Evolutionary conservation across 2,113 vertebrate species (phyloP).

Genomic region (Grus americana): DNA sequence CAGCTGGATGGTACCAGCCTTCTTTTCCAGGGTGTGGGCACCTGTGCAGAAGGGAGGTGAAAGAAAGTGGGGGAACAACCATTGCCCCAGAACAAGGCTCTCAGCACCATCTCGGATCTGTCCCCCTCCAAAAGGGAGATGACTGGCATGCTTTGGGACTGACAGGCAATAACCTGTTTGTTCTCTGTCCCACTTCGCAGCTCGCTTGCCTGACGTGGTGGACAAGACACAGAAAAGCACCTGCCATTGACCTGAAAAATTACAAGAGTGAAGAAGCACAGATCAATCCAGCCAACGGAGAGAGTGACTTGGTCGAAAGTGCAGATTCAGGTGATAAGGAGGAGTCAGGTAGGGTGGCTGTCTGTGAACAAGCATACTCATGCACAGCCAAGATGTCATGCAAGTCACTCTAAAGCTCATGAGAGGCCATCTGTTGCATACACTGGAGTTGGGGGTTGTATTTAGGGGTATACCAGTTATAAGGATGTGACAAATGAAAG

Average conservation of each 20-base stretch:
- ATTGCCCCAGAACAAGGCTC: fast-evolving
- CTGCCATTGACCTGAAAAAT: slow-evolving; percentile 41
- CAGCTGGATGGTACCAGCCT: neutral
- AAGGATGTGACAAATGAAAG: neutral
- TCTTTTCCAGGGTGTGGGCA: neutral
- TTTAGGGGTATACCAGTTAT: neutral
- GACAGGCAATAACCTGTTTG: neutral
- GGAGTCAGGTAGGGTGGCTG: slow-evolving; percentile 3
- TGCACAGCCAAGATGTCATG: neutral
- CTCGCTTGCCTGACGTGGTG: slow-evolving; percentile 89
- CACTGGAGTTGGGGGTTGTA: neutral
- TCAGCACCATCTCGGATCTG: neutral
- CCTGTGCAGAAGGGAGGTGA: neutral
- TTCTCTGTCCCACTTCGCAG: slow-evolving; percentile 59
- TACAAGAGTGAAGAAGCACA: neutral
- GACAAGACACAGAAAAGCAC: slow-evolving; percentile 77
- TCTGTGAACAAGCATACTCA: fast-evolving
- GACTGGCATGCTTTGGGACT: neutral
- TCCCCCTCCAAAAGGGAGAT: neutral
- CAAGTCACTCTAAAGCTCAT: neutral
- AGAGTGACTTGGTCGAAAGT: neutral
- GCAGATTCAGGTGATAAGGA: neutral
- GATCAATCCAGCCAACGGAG: neutral
- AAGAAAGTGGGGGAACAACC: neutral
- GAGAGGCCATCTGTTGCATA: neutral